Conservation (phyloP, 1,140 invertebrate genomes). For the Caenorhabditis brenneri region DNA sequence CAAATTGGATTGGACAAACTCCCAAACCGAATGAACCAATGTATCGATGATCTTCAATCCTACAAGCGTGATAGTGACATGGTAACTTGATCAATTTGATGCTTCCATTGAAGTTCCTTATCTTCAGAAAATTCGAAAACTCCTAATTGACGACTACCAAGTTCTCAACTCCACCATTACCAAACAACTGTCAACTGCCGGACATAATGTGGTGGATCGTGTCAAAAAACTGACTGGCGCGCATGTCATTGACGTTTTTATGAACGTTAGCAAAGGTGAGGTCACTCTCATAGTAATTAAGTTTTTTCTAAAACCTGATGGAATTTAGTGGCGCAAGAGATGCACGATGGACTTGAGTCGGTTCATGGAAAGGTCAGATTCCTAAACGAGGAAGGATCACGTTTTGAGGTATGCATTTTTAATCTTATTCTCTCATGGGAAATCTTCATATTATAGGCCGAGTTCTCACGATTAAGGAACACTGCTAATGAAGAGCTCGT, state of each 20-base stretch:
- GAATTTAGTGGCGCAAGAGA: conserved; percentile 23
- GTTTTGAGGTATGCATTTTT: conserved; percentile 18
- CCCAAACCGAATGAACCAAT: conserved; percentile 63
- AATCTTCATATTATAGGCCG: background rate
- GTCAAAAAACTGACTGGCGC: conserved; percentile 59
- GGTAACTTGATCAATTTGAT: conserved; percentile 58
- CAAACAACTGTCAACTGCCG: conserved; percentile 46
- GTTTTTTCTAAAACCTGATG: background rate
- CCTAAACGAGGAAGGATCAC: conserved; percentile 13
- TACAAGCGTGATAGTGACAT: conserved; percentile 67
- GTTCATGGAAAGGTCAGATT: conserved; percentile 40
- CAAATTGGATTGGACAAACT: conserved; percentile 65
- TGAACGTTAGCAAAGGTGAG: conserved; percentile 51
- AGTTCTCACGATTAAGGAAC: conserved; percentile 58
- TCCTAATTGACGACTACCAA: conserved; percentile 58
- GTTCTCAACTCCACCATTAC: conserved; percentile 51
- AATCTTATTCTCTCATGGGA: background rate
- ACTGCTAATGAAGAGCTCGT: conserved; percentile 58
- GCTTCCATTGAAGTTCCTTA: background rate
- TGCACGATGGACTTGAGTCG: background rate
- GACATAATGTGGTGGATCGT: conserved; percentile 56
- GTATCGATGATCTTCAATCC: conserved; percentile 66
- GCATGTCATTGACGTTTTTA: conserved; percentile 52
- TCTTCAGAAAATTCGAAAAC: conserved; percentile 56
- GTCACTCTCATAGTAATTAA: background rate